Evolutionary conservation across 2,797 vertebrate genomes (phyloP), one percentile per base, ranked within the genome.

Genomic region (Pseudomugil tenellus): DNA sequence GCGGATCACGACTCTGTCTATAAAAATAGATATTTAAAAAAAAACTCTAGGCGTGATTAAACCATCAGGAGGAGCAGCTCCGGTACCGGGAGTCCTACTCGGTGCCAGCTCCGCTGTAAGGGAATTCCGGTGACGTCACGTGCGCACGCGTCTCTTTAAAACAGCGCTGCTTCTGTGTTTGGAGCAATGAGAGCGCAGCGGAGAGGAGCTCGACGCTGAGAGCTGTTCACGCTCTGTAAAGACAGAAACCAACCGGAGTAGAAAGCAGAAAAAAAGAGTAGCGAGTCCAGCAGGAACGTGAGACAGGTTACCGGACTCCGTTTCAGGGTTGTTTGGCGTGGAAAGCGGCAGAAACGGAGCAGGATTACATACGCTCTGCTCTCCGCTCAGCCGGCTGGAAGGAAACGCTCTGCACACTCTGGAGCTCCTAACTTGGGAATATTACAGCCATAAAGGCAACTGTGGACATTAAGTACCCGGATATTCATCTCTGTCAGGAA

Each of bases 81-180:
- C 71, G 74, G 75, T 73, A 79, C 79, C 80, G 41, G 58, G 29
- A 48, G 63, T 56, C 49, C 48, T 58, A 67, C 65, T 72, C 70
- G 48, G 74, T 79, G 87, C 75, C 80, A 79, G 85, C 19, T 80
- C 72, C 84, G 87, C 91, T 90, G 89, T 91, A 86, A 93, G 93
- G 94, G 94, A 92, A 95, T 94, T 94, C 94, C 94, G 91, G 34
- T 93, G 91, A 93, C 93, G 94, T 94, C 91, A 93, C 72, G 52
- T 6, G 43, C 43, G 58, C 21, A 26, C 49, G 49, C 49, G 49
- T 46, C 73, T 53, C 90, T 93, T 94, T 93, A 94, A 94, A 94
- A 83, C 78, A 29, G 68, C 87, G 48, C 76, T 55, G 67, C 67
- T 4, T 51, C 46, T 52, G 70, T 66, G 58, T 9, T n/a, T 70